Evolutionary conservation across 1,140 invertebrate genomes (phyloP).

Genomic region (Lordiphosa stackelbergi): DNA sequence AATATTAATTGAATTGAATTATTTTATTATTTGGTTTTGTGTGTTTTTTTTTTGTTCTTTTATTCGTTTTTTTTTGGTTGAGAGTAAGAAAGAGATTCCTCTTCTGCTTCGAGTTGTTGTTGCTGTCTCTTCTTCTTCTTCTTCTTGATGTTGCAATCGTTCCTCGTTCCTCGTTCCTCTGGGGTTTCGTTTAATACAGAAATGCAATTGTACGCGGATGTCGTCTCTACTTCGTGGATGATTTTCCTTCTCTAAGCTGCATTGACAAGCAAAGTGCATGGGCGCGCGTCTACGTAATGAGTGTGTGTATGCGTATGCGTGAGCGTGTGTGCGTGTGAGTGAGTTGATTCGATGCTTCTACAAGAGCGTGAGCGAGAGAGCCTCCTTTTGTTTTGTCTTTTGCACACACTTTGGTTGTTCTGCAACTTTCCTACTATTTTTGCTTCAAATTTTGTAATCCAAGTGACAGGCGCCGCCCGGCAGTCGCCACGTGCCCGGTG

Average conservation of each 20-base stretch:
- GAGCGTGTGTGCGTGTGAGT: constrained; percentile 10
- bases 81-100: no score
- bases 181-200: constrained; percentile 56
- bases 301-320: constrained; percentile 19
- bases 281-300: constrained; percentile 15
- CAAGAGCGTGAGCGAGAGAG: constrained; percentile 13
- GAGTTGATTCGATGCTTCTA: constrained; percentile 8
- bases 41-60: constrained; percentile 7
- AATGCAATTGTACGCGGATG: constrained; percentile 74
- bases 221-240: constrained; percentile 73
- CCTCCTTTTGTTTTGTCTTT: constrained; percentile 2
- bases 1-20: constrained; percentile 65
- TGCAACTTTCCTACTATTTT: constrained; percentile 12
- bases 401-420: constrained; percentile 7
- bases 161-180: background rate
- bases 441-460: constrained; percentile 5
- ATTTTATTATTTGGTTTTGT: constrained; percentile 39
- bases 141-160: constrained; percentile 7
- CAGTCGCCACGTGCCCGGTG: constrained; percentile 8
- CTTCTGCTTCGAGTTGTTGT: constrained; percentile 9
- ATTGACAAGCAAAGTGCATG: constrained; percentile 69
- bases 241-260: constrained; percentile 63
- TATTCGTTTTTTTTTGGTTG: constrained; percentile 10
- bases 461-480: constrained; percentile 4
- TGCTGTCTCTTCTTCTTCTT: constrained; percentile 2